phyloP scores from a whole-genome alignment of 2,797 vertebrate genomes.

The Malurus leucopterus region DNA sequence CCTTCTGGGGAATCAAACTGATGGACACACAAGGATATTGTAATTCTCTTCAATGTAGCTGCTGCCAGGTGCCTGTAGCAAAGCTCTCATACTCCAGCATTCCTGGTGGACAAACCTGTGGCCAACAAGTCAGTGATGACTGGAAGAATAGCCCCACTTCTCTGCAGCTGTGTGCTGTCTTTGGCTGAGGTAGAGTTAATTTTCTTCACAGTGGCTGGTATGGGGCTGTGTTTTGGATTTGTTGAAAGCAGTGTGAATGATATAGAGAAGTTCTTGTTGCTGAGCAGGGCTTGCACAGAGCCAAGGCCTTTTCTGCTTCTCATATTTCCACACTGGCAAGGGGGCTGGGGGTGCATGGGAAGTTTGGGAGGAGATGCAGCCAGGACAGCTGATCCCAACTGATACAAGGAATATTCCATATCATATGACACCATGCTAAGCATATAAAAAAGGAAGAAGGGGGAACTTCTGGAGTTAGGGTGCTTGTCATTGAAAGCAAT shows the following conservation, averaged over 20 bases:
- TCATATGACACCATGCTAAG: neutral
- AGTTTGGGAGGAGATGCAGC: neutral
- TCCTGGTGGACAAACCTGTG: neutral
- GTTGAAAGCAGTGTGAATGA: rapidly evolving
- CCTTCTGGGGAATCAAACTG: neutral
- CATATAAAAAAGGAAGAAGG: neutral
- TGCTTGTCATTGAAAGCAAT: neutral
- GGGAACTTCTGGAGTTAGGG: neutral
- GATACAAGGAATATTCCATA: neutral
- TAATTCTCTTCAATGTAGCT: neutral
- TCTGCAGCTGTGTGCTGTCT: neutral
- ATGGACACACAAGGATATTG: neutral
- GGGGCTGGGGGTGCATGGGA: neutral
- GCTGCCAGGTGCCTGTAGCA: neutral
- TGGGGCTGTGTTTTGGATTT: neutral
- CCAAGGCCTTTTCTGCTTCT: neutral
- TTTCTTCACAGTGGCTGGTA: neutral
- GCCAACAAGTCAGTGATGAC: neutral
- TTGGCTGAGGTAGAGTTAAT: neutral
- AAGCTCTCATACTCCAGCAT: neutral
- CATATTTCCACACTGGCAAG: neutral
- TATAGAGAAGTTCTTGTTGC: neutral
- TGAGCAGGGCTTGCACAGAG: neutral
- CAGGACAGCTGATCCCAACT: neutral
- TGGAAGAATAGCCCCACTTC: neutral